phyloP scores from a whole-genome alignment of 1,140 invertebrate species.

The Campoletis sonorensis region DNA sequence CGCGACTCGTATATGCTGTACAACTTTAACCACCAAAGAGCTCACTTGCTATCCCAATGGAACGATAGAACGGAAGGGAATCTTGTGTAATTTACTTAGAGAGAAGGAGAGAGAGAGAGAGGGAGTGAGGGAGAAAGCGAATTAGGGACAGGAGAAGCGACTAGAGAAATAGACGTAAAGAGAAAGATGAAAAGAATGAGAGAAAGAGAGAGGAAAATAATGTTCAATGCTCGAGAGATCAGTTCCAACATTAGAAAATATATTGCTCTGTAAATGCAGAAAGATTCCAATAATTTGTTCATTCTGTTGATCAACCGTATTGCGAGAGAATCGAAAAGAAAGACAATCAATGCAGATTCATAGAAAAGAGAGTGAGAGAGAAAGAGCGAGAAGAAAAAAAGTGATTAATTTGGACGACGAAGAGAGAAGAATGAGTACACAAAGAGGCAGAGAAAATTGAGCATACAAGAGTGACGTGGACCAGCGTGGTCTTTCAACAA shows the following conservation, averaged over 20 bases:
- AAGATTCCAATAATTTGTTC: no score
- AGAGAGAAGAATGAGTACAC: not conserved
- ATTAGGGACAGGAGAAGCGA: not conserved
- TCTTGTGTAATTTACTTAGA: conserved; percentile 15
- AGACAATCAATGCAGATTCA: not conserved
- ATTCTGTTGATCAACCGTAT: no score
- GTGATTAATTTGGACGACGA: no score
- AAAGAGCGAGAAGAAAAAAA: not conserved
- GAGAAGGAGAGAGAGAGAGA: not conserved
- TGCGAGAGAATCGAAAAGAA: conserved; percentile 4
- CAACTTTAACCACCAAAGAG: conserved; percentile 3
- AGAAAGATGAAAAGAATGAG: no score
- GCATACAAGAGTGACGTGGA: not conserved
- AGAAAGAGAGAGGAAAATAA: no score
- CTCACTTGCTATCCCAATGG: not conserved
- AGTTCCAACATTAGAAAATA: no score
- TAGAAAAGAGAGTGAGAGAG: not conserved
- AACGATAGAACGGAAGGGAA: conserved; percentile 25
- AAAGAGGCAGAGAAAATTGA: not conserved
- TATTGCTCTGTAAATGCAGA: no score
- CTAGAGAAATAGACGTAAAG: no score
- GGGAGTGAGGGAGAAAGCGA: not conserved
- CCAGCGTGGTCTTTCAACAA: not conserved
- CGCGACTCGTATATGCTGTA: conserved; percentile 12
- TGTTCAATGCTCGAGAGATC: no score